Base-by-base conservation (phyloP, 2,113 vertebrate species). In the Cacatua alba region DNA sequence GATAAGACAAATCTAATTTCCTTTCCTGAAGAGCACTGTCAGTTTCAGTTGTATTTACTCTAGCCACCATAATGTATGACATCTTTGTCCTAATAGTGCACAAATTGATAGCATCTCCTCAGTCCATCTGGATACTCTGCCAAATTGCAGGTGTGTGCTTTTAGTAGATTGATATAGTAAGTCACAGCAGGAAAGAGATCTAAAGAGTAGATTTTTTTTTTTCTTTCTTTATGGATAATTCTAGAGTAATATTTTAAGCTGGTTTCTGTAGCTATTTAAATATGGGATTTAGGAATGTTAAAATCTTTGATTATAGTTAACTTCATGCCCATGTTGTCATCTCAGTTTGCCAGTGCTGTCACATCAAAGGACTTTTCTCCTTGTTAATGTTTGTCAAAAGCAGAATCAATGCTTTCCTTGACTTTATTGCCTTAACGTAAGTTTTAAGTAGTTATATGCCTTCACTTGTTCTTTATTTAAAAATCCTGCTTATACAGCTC, bases 1-100 rank as follows among this genome's bases (percentile, higher is more conserved):
- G 94, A 92, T 91, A 95, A 88, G 57, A 75, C 80, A 92, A 96
- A 96, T 91, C 55, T 93, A 93, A 96, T 96, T 96, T 96, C 92
- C 95, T 94, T 91, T 82, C 37, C 72, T 75, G 77, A 90, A 93
- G 57, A 88, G 80, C 52, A 71, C 57, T 90, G 44, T 74, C 76
- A 39, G 69, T 67, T 89, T 88, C 81, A 91, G 85, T 77, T 43
- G 31, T 94, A 86, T 94, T 95, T 94, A 88, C 72, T 92, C 31
- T 69, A 93, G 39, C 60, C 88, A 46, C 83, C 70, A 72, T 92
- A 92, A 78, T 71, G 64, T 78, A 84, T 88, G 60, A 44, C 68
- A 86, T 94, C 60, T 90, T 55, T 84, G 51, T 93, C 85, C 71
- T 82, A 85, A 80, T 90, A 96, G 84, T 57, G 72, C 68, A 86